These are phyloP conservation scores for Ellobius talpinus DNA, from an alignment of 2,113 vertebrate genomes.

Conservation along the genomic window DNA sequence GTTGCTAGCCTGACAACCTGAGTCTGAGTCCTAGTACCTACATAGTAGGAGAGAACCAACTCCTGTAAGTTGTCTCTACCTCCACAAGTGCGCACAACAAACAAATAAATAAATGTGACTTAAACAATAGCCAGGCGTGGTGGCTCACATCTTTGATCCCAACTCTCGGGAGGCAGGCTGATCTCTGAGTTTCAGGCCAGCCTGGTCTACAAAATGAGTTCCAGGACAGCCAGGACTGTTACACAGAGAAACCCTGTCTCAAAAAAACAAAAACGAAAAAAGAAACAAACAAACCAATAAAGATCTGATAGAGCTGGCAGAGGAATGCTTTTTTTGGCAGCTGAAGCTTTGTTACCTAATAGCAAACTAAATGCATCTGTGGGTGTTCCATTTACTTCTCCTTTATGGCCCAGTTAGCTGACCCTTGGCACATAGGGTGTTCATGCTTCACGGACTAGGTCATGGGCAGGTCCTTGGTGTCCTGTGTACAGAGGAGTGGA, in stretches of 20 bases:
- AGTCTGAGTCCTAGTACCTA: background rate
- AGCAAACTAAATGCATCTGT: slow-evolving; percentile 8
- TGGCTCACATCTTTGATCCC: background rate
- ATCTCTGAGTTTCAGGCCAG: background rate
- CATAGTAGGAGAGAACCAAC: background rate
- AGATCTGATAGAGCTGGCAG: background rate
- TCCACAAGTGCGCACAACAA: background rate
- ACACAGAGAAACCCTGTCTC: background rate
- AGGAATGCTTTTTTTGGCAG: slow-evolving; percentile 15
- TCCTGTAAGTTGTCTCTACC: background rate
- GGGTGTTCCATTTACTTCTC: slow-evolving; percentile 22
- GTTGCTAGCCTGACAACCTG: background rate
- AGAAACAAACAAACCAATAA: background rate
- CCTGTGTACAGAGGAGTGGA: background rate
- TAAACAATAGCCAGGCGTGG: background rate
- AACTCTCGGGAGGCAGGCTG: background rate
- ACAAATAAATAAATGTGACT: background rate
- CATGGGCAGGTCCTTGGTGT: slow-evolving; percentile 21
- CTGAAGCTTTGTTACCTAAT: slow-evolving; percentile 7
- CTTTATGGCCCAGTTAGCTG: slow-evolving; percentile 55
- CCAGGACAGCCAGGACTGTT: background rate
- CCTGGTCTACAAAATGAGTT: background rate
- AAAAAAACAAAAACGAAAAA: background rate
- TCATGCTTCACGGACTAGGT: slow-evolving; percentile 27
- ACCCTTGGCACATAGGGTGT: slow-evolving; percentile 5